These are phyloP conservation scores for Acomys russatus DNA, from an alignment of 2,797 vertebrate species.

Conservation along the genomic window DNA sequence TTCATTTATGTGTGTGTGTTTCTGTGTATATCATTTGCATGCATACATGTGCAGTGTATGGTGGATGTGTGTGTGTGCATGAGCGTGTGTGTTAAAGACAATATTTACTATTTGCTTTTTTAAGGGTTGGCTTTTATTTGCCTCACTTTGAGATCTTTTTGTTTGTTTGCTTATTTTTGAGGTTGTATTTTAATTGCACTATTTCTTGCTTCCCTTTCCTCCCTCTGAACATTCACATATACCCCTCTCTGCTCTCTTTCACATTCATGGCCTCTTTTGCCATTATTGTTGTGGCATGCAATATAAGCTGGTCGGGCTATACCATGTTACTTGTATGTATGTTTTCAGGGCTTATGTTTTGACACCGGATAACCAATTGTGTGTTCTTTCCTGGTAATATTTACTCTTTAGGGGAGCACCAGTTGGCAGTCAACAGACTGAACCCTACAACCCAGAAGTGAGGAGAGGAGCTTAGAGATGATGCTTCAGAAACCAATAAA, in stretches of 20 bases:
- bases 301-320: neutral
- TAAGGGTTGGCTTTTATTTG: neutral
- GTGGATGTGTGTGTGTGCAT: neutral
- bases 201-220: neutral
- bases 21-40: neutral
- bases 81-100: neutral
- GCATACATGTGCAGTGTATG: neutral
- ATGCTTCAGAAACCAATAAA: neutral
- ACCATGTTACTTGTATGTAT: neutral
- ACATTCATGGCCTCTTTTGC: neutral
- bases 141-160: neutral
- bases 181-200: neutral
- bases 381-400: neutral
- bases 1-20: neutral
- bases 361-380: neutral
- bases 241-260: neutral
- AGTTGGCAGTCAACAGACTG: neutral
- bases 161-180: neutral
- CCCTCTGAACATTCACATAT: neutral
- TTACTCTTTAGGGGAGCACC: slow-evolving; percentile 39
- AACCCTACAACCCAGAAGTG: neutral
- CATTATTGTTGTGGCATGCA: neutral
- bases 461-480: slow-evolving; percentile 57
- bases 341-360: neutral
- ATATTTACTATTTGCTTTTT: neutral